phyloP scores from a whole-genome alignment of 2,797 vertebrate species.

The Microhierax caerulescens region DNA sequence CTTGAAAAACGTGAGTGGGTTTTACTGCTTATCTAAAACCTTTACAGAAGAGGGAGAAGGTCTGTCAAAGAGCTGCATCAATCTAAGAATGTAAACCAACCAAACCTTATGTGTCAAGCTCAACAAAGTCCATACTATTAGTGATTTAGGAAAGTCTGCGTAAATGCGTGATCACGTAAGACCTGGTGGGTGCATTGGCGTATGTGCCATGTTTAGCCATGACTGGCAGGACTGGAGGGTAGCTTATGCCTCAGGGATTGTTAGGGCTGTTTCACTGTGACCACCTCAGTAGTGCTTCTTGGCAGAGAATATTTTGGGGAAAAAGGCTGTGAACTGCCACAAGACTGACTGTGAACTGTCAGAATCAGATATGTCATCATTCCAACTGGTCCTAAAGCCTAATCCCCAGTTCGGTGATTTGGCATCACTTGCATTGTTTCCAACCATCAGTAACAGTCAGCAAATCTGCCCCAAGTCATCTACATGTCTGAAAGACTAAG shows the following conservation, averaged over 20 bases:
- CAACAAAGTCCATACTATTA: neutral
- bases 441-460: rapidly evolving
- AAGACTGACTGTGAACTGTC: too few species aligned
- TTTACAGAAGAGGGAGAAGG: neutral
- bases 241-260: neutral
- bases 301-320: neutral
- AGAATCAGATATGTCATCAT: neutral
- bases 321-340: neutral
- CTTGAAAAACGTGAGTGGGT: neutral
- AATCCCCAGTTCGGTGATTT: neutral
- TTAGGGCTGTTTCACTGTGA: neutral
- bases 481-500: rapidly evolving
- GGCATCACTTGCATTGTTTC: rapidly evolving
- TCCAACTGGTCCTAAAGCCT: neutral
- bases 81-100: neutral
- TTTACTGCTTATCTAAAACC: neutral
- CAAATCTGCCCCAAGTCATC: neutral
- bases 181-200: neutral
- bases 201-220: rapidly evolving
- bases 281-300: neutral
- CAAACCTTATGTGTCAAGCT: neutral
- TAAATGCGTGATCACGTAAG: neutral
- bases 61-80: neutral
- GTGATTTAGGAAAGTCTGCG: neutral
- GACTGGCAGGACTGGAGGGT: neutral